Evolutionary conservation across 2,113 vertebrate genomes (phyloP).

Genomic region (Muntiacus muntjak): DNA sequence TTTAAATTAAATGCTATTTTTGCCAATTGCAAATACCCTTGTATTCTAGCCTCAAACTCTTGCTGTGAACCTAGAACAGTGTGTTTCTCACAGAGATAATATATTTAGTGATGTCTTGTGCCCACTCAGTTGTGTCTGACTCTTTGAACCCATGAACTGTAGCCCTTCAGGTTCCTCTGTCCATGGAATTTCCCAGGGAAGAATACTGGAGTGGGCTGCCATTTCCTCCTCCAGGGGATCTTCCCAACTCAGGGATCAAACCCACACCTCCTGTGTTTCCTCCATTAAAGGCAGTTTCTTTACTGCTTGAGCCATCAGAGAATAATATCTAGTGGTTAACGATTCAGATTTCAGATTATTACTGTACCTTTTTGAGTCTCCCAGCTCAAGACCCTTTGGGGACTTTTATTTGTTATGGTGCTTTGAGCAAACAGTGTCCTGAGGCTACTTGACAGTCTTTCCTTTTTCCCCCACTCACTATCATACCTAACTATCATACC

Average conservation of each 20-base stretch:
- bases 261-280: neutral
- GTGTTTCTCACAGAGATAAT: neutral
- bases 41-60: neutral
- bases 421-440: neutral
- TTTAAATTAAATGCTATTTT: neutral
- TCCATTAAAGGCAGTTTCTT: neutral
- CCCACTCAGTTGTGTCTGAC: neutral
- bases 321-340: neutral
- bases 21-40: neutral
- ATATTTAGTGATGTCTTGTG: neutral
- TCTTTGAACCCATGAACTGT: neutral
- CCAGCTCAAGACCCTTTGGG: neutral
- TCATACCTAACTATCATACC: neutral
- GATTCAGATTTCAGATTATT: neutral
- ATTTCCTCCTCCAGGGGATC: neutral
- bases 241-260: neutral
- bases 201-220: neutral
- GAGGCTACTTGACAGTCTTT: neutral
- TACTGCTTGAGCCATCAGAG: neutral
- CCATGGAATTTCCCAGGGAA: neutral
- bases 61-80: neutral
- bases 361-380: neutral
- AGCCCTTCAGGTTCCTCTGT: neutral
- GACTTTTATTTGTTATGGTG: neutral
- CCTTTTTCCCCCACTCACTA: neutral